phyloP scores from a whole-genome alignment of 1,140 invertebrate genomes.

The Lanistes nyassanus region DNA sequence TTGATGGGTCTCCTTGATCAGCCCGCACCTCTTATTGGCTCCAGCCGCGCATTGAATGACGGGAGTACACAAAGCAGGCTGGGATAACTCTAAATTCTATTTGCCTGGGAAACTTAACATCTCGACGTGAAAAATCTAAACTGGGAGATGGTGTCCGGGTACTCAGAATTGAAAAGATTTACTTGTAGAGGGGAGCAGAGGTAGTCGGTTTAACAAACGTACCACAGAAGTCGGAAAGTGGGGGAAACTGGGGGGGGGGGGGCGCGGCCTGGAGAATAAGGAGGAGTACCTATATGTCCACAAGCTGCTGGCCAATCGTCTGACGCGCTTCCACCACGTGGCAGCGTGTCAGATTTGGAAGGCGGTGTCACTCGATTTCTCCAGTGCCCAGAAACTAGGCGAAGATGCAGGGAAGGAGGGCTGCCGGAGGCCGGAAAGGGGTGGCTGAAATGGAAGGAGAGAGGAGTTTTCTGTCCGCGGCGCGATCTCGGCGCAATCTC shows the following conservation, averaged over 20 bases:
- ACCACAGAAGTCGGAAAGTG: too few species aligned
- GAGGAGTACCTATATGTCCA: slow-evolving; percentile 11
- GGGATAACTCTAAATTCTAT: slow-evolving; percentile 9
- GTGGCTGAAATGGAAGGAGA: slow-evolving; percentile 2
- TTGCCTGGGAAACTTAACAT: slow-evolving; percentile 14
- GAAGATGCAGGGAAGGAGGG: background rate
- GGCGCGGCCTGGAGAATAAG: background rate
- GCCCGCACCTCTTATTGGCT: too few species aligned
- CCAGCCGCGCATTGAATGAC: slow-evolving; percentile 10
- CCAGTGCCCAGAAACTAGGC: background rate
- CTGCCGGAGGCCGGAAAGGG: background rate
- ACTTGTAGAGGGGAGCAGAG: slow-evolving; percentile 8
- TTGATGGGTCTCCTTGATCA: too few species aligned
- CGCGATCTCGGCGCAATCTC: slow-evolving; percentile 1
- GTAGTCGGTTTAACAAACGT: slow-evolving; percentile 16
- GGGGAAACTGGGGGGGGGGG: too few species aligned
- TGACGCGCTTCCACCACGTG: slow-evolving; percentile 3
- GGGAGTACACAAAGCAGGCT: slow-evolving; percentile 9
- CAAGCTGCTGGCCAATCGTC: background rate
- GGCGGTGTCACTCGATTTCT: slow-evolving; percentile 11
- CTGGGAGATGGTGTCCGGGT: slow-evolving; percentile 1
- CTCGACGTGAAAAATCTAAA: slow-evolving; percentile 1
- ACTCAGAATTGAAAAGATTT: background rate
- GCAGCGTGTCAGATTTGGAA: background rate
- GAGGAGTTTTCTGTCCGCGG: slow-evolving; percentile 8